Percentiles rank a stretch among this genome's conserved stretches.
These are phyloP conservation scores for Laspeyria flexula DNA, from an alignment of 2,888 invertebrate species.

Conservation along the genomic window DNA sequence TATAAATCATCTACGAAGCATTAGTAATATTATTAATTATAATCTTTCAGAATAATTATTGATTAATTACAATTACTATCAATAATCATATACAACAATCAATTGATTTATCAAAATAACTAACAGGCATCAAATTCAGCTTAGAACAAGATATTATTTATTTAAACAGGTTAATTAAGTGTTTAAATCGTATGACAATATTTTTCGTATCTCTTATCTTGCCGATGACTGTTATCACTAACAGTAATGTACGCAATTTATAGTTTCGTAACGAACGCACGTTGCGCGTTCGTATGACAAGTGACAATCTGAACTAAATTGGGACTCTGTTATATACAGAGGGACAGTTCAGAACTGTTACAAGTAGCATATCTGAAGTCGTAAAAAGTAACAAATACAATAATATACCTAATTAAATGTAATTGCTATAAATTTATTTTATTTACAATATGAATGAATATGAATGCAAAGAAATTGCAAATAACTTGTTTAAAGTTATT, in stretches of 20 bases:
- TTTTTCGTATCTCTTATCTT: slow-evolving; percentile 39
- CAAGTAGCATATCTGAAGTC: too few relatives aligned
- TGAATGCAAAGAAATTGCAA: too few relatives aligned
- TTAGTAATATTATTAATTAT: too few relatives aligned
- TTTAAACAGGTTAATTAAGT: slow-evolving; percentile 11
- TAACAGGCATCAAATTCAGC: neutral
- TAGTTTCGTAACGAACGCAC: slow-evolving; percentile 20
- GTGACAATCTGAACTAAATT: slow-evolving; percentile 8
- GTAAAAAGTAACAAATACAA: too few relatives aligned
- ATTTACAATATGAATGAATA: too few relatives aligned
- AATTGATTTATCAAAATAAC: neutral
- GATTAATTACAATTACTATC: too few relatives aligned
- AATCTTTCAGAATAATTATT: too few relatives aligned
- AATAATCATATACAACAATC: neutral
- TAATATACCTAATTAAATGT: too few relatives aligned
- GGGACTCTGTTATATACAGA: neutral
- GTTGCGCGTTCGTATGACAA: slow-evolving; percentile 9
- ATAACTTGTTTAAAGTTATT: too few relatives aligned
- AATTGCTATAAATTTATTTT: too few relatives aligned
- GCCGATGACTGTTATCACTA: slow-evolving; percentile 42
- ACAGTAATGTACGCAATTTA: slow-evolving; percentile 29
- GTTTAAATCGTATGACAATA: slow-evolving; percentile 19
- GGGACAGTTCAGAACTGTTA: too few relatives aligned
- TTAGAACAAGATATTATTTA: neutral
- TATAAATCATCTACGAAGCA: too few relatives aligned